Evolutionary conservation across 2,888 invertebrate species (phyloP).

Genomic region (Conus canariensis): DNA sequence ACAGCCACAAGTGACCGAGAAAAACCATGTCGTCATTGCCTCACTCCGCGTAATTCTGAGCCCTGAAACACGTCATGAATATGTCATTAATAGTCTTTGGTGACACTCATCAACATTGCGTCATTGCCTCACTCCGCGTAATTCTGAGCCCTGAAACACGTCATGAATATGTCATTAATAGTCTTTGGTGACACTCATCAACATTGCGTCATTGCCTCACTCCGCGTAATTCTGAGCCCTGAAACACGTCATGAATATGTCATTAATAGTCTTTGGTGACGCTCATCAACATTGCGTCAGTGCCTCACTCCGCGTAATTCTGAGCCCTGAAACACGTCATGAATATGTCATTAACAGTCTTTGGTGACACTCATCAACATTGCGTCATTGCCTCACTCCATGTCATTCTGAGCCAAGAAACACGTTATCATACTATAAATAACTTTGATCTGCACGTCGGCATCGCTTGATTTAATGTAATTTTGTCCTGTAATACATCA

Average conservation of each 20-base stretch:
- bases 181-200: not conserved
- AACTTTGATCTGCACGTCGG: no score
- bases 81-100: constrained; percentile 15
- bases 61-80: constrained; percentile 46
- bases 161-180: not conserved
- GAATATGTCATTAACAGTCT: no score
- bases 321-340: no score
- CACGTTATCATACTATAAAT: no score
- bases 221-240: constrained; percentile 62
- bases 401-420: no score
- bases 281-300: constrained; percentile 10
- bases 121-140: constrained; percentile 62
- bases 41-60: constrained; percentile 60
- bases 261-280: not conserved
- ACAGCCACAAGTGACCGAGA: no score
- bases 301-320: constrained; percentile 49
- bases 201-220: constrained; percentile 60
- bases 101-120: constrained; percentile 61
- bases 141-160: constrained; percentile 56
- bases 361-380: no score
- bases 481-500: no score
- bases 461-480: no score
- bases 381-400: no score
- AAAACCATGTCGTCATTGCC: constrained; percentile 48
- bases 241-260: constrained; percentile 18